Evolutionary conservation across 1,140 invertebrate genomes (phyloP), one percentile per base, ranked within the genome.

Genomic region (Trichonephila clavata): DNA sequence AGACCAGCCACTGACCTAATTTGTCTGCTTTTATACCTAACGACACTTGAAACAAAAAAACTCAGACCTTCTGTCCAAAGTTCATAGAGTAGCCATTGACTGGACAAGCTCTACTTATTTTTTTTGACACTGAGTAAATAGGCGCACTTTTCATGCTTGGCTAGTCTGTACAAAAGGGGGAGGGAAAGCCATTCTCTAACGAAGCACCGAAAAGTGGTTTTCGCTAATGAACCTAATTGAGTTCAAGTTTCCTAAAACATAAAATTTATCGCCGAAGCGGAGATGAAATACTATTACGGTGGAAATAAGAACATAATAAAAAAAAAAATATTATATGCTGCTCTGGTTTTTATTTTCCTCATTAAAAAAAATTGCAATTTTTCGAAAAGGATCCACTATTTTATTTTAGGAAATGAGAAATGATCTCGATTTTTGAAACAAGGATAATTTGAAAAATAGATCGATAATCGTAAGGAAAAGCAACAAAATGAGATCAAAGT

Each of bases 21-120:
- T n/a, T 61, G 16, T 32, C 27, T 57, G 60, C 84, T 32, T 18
- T 61, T 59, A 39, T n/a, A 63, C 61, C 71, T 7, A 77, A 39
- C 71, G 24, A 77, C 71, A 77, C 71, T 77, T 39, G 32, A 77
- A 77, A 77, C 4, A 77, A 77, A 77, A 77, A 24, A 71, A 32
- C 6, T 24, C 21, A 60, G 60, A 63, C 84, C 20, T 27, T 14
- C 27, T 63, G 84, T 20, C 7, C 27, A 86, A 63, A 60, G 84
- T 61, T 61, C 57, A 63, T 14, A 21, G 60, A 60, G 24, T 86
- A 32, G 60, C 57, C 60, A 63, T 63, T 86, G 27, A 61, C 71
- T 63, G 84, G 84, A 86, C 84, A 86, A 86, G 84, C 84, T 86
- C 84, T 63, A 86, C 39, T 86, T 86, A 86, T 57, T 86, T 86